Conservation (phyloP, 2,888 invertebrate species). For the Coleophora flavipennella region DNA sequence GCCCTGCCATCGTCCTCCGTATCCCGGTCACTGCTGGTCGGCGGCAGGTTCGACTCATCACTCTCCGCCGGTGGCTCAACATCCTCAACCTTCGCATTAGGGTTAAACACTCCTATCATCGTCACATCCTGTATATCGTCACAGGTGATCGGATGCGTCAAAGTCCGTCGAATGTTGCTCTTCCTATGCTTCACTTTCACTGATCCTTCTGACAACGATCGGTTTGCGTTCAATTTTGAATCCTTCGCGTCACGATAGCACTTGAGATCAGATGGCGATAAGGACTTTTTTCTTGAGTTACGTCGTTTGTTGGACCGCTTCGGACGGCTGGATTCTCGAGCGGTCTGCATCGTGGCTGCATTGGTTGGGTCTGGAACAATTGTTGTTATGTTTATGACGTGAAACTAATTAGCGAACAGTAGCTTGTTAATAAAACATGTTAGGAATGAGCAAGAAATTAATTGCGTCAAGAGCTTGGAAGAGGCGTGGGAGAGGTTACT, state of each 20-base stretch:
- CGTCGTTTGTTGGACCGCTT: conserved; percentile 62
- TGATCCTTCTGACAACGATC: conserved; percentile 62
- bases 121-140: conserved; percentile 50
- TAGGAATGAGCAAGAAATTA: no score
- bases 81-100: conserved; percentile 43
- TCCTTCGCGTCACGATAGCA: conserved; percentile 48
- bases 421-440: no score
- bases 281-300: conserved; percentile 65
- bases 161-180: conserved; percentile 62
- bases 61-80: conserved; percentile 45
- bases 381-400: no score
- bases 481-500: no score
- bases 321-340: conserved; percentile 60
- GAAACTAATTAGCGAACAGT: no score
- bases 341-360: conserved; percentile 57
- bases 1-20: conserved; percentile 61
- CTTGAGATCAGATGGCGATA: conserved; percentile 63
- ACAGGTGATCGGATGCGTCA: conserved; percentile 62
- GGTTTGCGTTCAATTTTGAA: conserved; percentile 44
- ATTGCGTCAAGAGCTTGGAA: no score
- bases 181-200: conserved; percentile 65
- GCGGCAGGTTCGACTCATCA: conserved; percentile 62
- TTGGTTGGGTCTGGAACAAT: conserved; percentile 47
- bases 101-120: conserved; percentile 42
- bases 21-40: conserved; percentile 64